Conservation (phyloP, 2,797 vertebrate genomes). For the Xenops minutus region DNA sequence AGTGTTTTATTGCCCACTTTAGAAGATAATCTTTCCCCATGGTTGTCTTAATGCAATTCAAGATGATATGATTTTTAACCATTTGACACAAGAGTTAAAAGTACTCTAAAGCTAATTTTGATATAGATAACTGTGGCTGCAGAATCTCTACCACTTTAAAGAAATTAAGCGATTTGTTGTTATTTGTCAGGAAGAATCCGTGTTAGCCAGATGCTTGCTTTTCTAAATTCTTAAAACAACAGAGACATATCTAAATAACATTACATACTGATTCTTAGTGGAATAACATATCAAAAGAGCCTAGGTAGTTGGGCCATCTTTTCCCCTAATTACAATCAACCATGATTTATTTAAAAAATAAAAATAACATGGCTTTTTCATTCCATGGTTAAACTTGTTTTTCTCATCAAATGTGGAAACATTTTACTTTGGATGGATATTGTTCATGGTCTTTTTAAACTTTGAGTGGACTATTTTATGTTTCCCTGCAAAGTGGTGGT, state of each 20-base stretch:
- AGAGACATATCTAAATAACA: background rate
- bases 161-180: background rate
- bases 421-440: background rate
- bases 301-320: background rate
- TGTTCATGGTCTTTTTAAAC: background rate
- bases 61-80: background rate
- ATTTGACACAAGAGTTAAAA: background rate
- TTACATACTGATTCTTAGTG: background rate
- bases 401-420: background rate
- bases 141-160: background rate
- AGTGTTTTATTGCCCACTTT: background rate
- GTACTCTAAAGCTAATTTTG: background rate
- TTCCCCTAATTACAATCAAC: background rate
- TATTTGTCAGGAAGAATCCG: background rate
- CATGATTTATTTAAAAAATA: background rate
- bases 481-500: background rate
- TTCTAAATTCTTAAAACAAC: background rate
- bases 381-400: constrained; percentile 5
- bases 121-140: background rate
- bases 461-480: background rate
- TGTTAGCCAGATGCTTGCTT: background rate
- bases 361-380: background rate
- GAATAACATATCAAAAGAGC: background rate
- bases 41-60: background rate
- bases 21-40: background rate